Conservation (phyloP, 2,888 invertebrate genomes). For the Trissoscelio sp. region DNA sequence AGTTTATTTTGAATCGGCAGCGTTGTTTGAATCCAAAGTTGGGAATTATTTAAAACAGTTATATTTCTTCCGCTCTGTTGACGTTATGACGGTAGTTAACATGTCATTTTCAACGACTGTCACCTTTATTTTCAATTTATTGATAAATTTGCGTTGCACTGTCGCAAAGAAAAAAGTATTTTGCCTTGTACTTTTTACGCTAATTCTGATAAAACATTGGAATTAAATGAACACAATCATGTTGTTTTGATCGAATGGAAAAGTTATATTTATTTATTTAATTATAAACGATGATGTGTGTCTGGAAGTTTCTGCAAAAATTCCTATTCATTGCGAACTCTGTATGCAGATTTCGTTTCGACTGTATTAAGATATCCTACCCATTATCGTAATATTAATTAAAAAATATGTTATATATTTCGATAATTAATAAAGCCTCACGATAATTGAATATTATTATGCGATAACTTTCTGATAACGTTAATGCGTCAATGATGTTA, state of each 20-base stretch:
- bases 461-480: no score
- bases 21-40: conserved; percentile 3
- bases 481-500: no score
- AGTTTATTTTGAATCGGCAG: neutral
- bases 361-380: no score
- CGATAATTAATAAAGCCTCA: no score
- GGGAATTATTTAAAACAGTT: conserved; percentile 21
- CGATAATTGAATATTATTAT: no score
- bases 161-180: neutral
- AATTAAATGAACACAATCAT: neutral
- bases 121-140: conserved; percentile 16
- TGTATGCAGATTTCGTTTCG: conserved; percentile 8
- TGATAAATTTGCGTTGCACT: neutral
- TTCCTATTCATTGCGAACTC: neutral
- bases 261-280: neutral
- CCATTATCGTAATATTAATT: no score
- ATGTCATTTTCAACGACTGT: neutral
- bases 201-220: conserved; percentile 1
- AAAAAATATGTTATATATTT: no score
- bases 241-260: neutral
- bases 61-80: neutral
- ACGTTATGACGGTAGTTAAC: neutral
- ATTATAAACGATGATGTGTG: neutral
- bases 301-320: neutral
- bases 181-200: conserved; percentile 1